Conservation (phyloP, 2,797 vertebrate genomes). For the Columba guinea region DNA sequence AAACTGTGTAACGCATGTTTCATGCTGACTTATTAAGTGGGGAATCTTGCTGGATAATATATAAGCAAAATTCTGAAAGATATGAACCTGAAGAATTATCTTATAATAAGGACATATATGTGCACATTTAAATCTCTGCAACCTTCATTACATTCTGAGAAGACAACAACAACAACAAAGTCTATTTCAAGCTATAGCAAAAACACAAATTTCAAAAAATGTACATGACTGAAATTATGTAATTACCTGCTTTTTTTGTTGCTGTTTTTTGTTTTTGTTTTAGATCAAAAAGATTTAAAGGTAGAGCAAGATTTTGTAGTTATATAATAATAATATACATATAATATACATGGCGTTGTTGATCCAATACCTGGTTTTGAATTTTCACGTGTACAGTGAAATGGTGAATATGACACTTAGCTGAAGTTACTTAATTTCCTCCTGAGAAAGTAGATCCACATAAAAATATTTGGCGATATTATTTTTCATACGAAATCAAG, state of each 20-base stretch:
- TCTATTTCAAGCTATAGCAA: neutral
- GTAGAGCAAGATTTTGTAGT: neutral
- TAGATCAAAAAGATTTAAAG: neutral
- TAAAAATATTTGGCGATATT: neutral
- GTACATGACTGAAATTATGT: neutral
- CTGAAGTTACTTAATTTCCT: neutral
- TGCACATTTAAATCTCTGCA: neutral
- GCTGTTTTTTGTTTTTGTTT: neutral
- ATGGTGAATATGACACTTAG: neutral
- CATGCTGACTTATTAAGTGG: neutral
- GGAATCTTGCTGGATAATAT: neutral
- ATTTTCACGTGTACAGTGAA: neutral
- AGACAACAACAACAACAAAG: neutral
- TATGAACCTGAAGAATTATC: neutral
- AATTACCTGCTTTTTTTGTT: neutral
- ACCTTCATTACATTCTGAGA: neutral
- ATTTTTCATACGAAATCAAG: neutral
- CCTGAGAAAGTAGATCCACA: neutral
- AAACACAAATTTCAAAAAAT: neutral
- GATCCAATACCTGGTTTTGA: neutral
- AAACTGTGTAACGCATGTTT: neutral
- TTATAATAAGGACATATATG: neutral
- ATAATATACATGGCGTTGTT: neutral
- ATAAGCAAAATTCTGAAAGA: neutral
- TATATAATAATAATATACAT: neutral